Percentiles rank a stretch among this genome's conserved stretches.
These are phyloP conservation scores for Athetis lepigone DNA, from an alignment of 2,888 invertebrate genomes.

Conservation along the genomic window DNA sequence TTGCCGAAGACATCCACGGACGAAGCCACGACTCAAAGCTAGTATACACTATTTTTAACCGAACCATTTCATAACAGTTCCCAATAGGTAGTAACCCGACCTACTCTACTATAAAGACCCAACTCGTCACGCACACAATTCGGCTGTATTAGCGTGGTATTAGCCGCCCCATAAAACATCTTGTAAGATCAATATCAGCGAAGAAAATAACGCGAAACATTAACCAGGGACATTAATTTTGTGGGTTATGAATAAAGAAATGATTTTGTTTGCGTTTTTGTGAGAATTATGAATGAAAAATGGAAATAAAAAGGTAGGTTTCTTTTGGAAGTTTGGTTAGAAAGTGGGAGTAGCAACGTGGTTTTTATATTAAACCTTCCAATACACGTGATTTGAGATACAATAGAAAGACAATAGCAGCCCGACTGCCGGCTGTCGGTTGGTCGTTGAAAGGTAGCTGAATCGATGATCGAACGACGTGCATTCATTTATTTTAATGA, in stretches of 20 bases:
- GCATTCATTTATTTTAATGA: too few species aligned
- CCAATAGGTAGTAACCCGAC: slow-evolving; percentile 22
- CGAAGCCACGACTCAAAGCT: too few species aligned
- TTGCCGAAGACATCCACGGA: too few species aligned
- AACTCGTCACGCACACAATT: slow-evolving; percentile 49
- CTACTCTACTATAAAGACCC: slow-evolving; percentile 28
- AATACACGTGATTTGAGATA: too few species aligned
- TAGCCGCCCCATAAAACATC: slow-evolving; percentile 50
- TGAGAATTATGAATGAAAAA: slow-evolving; percentile 28
- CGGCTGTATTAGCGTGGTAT: slow-evolving; percentile 36
- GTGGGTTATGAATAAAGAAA: slow-evolving; percentile 33
- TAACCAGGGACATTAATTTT: slow-evolving; percentile 47
- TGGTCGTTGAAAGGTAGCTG: too few species aligned
- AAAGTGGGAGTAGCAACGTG: too few species aligned
- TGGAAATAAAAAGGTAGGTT: background rate
- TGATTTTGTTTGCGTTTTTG: slow-evolving; percentile 23
- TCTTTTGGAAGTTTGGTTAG: too few species aligned
- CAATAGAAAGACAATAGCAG: too few species aligned
- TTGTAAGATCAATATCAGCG: slow-evolving; percentile 58
- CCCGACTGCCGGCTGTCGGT: too few species aligned
- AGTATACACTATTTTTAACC: slow-evolving; percentile 23
- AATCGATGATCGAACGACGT: too few species aligned
- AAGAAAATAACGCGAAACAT: slow-evolving; percentile 50
- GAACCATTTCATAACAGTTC: background rate
- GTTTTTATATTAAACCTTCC: too few species aligned